A percentile compares a stretch with the other conserved stretches of the same genome.
Evolutionary conservation across 2,113 vertebrate genomes (phyloP).

Genomic region (Callopanchax toddi): DNA sequence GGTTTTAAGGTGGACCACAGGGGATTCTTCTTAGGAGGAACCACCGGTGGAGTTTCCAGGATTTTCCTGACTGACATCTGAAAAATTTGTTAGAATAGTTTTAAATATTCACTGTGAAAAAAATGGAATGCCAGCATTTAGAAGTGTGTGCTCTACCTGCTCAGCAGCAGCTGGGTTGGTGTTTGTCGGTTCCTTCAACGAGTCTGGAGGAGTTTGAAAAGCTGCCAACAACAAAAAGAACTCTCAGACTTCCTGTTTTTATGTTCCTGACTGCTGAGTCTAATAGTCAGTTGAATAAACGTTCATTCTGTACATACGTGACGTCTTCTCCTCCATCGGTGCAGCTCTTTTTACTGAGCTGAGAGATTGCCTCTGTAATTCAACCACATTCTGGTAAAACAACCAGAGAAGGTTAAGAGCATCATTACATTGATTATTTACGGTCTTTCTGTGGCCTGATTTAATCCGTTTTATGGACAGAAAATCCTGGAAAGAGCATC

Average conservation of each 20-base stretch:
- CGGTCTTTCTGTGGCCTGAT: too few relatives aligned
- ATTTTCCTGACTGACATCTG: neutral
- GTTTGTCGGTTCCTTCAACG: neutral
- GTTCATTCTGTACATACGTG: neutral
- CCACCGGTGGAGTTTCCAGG: neutral
- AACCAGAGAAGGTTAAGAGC: too few relatives aligned
- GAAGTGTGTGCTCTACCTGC: neutral
- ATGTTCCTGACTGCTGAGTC: neutral
- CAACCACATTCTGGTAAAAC: neutral
- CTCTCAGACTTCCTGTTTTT: neutral
- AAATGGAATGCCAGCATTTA: too few relatives aligned
- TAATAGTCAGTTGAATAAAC: too few relatives aligned
- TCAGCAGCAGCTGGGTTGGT: conserved; percentile 1
- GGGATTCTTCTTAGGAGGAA: neutral
- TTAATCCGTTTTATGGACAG: too few relatives aligned
- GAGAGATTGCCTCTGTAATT: neutral
- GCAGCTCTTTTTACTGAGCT: neutral
- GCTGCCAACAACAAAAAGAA: neutral
- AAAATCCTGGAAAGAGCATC: too few relatives aligned
- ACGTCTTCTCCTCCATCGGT: neutral
- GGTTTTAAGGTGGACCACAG: neutral
- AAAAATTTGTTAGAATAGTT: neutral
- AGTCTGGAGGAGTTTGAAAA: neutral
- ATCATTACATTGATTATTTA: too few relatives aligned
- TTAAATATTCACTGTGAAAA: neutral